Conservation (phyloP, 1,140 invertebrate genomes). For the Drosophila neocordata region DNA sequence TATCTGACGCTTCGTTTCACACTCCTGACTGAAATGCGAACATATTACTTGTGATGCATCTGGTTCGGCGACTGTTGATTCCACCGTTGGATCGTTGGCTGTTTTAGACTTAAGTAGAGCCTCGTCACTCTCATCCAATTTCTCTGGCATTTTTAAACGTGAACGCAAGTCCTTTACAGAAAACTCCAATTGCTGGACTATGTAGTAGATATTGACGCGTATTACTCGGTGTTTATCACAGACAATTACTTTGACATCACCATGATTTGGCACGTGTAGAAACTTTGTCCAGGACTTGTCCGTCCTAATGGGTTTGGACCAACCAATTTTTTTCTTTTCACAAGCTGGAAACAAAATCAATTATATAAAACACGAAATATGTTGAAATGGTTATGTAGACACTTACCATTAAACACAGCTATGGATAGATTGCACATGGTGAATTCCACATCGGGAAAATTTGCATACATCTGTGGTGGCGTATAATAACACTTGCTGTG, state of each 20-base stretch:
- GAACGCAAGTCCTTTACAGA: conserved; percentile 78
- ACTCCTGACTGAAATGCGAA: conserved; percentile 54
- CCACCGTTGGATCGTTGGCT: not conserved
- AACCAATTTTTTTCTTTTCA: conserved; percentile 71
- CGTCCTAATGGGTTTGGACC: conserved; percentile 83
- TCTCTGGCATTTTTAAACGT: conserved; percentile 56
- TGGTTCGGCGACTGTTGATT: conserved; percentile 5
- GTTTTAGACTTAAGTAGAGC: not conserved
- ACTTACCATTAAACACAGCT: conserved; percentile 56
- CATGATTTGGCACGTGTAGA: conserved; percentile 86
- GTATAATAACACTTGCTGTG: conserved; percentile 74
- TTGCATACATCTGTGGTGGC: conserved; percentile 73
- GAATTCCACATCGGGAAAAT: conserved; percentile 78
- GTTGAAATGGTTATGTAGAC: not conserved
- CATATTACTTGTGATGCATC: conserved; percentile 22
- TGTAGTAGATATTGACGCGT: conserved; percentile 73
- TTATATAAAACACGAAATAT: not conserved
- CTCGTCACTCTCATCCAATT: not conserved
- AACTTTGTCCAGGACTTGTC: conserved; percentile 86
- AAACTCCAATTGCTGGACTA: conserved; percentile 74
- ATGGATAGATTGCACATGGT: conserved; percentile 74
- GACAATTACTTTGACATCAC: conserved; percentile 89
- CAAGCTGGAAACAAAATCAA: conserved; percentile 18
- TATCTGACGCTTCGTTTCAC: conserved; percentile 41
- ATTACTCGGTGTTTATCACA: conserved; percentile 77